Base-by-base conservation (phyloP, 2,113 vertebrate genomes). In the Catharus bicknelli region DNA sequence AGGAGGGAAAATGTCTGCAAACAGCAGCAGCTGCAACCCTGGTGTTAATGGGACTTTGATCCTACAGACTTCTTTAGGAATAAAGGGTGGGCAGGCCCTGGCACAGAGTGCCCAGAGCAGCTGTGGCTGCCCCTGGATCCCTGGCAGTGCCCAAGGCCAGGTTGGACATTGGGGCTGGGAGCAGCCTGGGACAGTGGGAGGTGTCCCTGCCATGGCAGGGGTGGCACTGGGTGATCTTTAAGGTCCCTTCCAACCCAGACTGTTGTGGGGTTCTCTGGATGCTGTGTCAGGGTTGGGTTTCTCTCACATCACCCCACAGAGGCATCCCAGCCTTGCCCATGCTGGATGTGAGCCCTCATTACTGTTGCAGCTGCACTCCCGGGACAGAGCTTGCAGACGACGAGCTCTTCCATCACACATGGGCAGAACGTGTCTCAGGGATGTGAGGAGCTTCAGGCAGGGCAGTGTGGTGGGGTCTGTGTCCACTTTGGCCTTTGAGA, bases 291-390 rank as follows among this genome's bases (percentile, higher is more conserved):
- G 11, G 27, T 23, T 40, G 59, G 36, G 30, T 10, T 74, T 38
- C 13, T 4, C 8, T 2, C 13, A 0, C 25, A 64, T 32, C 1
- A 9, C 50, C 54, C 8, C 38, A 16, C 0, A 0, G 64, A 58
- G 45, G 2, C 1, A 1, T 36, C 38, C 19, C 23, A 20, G 11
- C 54, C 34, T 13, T 64, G 47, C 9, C 7, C 16, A 0, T 10
- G 67, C 40, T 54, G 51, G 74, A 20, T 48, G 21, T 26, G 8
- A 18, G 34, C 36, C 23, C 26, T 21, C 11, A 13, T 4, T 30
- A 22, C 69, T 40, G 53, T 21, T 66, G 19, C 67, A 29, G 26
- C 40, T 42, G 74, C 29, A 4, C 9, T 59, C 26, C 18, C 8
- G 5, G 3, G 10, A 34, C 43, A 53, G 25, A 64, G 50, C 53